Base-by-base conservation (phyloP, 2,113 vertebrate species). In the Ictalurus punctatus region DNA sequence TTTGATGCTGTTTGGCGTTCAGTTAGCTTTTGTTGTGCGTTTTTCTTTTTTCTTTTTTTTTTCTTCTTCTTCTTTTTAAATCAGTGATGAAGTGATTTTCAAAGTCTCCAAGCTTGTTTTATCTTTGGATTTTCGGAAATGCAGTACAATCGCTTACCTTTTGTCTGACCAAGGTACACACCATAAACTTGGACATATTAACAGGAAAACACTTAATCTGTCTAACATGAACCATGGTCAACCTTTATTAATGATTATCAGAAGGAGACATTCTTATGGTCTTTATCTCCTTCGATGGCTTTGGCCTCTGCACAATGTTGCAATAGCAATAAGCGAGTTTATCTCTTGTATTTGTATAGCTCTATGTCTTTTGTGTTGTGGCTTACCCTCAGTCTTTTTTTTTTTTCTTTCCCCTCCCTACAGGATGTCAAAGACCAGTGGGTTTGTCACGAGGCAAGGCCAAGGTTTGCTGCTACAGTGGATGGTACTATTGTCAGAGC, bases 401-500 rank as follows among this genome's bases (percentile, higher is more conserved):
- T 69, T 65, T 52, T 48, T 37, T 21, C 21, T 44, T 44, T 4
- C 40, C 40, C 4, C 30, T 48, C 23, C 69, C 12, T 80, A 13
- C 91, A 99, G 98, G 98, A n/a, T 99, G 98, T 90, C 98, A 98
- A 91, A 95, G 95, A 85, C 95, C 96, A 16, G 97, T 99, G 56
- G 98, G 98, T 27, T 94, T 99, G 78, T 97, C 97, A 91, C 95
- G 94, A 52, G 97, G 97, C 84, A 98, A 97, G 90, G 98, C 98
- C 87, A 99, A 99, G 91, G 98, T 99, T 14, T 99, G 98, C 92
- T 96, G 93, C 93, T 99, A 99, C 93, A 99, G 98, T n/a, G 98
- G 98, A 82, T 99, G 98, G 98, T 99, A 99, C 91, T 99, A 99
- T 94, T 99, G 98, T 93, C 95, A 96, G 91, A 95, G 92, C 90